Conservation (phyloP, 2,113 vertebrate genomes). For the Telmatochromis bifrenatus region DNA sequence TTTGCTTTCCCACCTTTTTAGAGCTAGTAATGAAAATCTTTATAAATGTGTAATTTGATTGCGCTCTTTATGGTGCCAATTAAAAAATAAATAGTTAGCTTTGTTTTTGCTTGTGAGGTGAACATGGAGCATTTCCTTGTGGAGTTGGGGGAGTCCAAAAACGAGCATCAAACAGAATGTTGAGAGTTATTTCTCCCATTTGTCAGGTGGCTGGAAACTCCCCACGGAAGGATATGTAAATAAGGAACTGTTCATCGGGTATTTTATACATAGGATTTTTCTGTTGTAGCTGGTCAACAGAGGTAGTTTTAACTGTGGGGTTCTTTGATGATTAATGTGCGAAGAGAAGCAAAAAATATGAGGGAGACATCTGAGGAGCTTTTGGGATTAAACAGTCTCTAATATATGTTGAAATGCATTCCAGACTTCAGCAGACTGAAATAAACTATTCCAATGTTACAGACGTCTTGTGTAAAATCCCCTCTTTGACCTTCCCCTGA, state of each 20-base stretch:
- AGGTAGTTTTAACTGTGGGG: not conserved
- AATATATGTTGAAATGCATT: not conserved
- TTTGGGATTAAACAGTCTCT: not conserved
- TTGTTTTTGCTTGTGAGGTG: not conserved
- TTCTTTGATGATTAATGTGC: not conserved
- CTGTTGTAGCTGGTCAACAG: not conserved
- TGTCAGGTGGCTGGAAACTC: not conserved
- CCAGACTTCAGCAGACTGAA: not conserved
- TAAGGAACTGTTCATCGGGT: not conserved
- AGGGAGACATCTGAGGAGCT: not conserved
- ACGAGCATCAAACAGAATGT: not conserved
- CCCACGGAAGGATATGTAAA: not conserved
- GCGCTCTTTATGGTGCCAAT: not conserved
- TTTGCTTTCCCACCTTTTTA: not conserved
- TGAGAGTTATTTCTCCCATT: not conserved
- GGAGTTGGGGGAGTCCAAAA: not conserved
- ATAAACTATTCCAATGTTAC: not conserved
- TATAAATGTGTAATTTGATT: not conserved
- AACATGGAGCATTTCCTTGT: not conserved
- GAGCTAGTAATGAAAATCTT: not conserved
- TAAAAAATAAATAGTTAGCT: not conserved
- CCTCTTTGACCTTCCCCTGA: not conserved
- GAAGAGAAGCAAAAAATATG: not conserved
- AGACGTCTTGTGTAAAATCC: not conserved
- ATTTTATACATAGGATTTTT: not conserved